Base-by-base conservation (phyloP, 2,888 invertebrate species). In the Cephus spinipes region DNA sequence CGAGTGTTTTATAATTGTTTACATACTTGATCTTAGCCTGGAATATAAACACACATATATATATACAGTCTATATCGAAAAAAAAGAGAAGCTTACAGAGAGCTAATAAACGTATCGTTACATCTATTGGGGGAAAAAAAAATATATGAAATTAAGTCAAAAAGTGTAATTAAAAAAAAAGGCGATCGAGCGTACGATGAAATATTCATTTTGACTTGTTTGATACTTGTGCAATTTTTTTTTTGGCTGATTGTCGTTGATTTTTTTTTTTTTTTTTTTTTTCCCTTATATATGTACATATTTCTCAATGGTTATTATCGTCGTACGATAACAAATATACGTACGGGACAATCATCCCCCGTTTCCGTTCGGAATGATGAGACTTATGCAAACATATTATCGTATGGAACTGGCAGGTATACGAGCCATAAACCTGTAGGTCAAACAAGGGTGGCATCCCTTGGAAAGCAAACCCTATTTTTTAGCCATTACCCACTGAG, bases 311-410 rank as follows among this genome's bases (percentile, higher is more conserved):
- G 23, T 23, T 55, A 55, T 55, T 55, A 55, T 55, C 55, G 23
- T 55, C 2, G 9, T 23, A 55, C 55, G 23, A 55, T 55, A 55
- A 55, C 23, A 55, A 55, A 31, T 33, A 33, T 33, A 71, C 31
- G 31, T 31, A 31, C 32, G 12, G 15, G 71, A 15, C 71, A 71
- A 33, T 71, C 71, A n/a, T 33, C 31, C 31, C 11, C 78, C 73
- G 73, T 75, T 78, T 79, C 79, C 79, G 77, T 75, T 77, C 69
- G 75, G 76, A 82, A 83, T 83, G 85, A 87, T 83, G 86, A 84
- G 80, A 83, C 84, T 83, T 77, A 83, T 81, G 83, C 86, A 87
- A 88, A 88, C 87, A 83, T 80, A 85, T 87, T 86, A 87, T 75
- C 79, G 76, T 23, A 15, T 32, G 32, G 71, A 12, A 23, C 31